These are phyloP conservation scores for Uloborus diversus DNA, from an alignment of 1,140 invertebrate species.

Conservation along the genomic window DNA sequence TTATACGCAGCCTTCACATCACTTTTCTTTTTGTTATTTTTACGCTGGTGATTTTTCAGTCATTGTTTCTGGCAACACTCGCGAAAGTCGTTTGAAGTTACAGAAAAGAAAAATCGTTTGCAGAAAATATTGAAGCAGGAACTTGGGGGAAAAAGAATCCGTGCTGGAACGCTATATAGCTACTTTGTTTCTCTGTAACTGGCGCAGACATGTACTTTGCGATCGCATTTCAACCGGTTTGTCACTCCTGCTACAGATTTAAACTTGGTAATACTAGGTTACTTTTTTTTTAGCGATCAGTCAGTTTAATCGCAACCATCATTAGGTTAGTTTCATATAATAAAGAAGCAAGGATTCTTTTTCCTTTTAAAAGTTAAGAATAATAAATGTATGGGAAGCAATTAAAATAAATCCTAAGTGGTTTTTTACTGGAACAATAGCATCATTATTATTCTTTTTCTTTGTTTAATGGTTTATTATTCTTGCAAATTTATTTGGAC, in stretches of 20 bases:
- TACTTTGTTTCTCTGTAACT: background rate
- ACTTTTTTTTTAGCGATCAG: too few relatives aligned
- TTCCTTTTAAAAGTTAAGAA: too few relatives aligned
- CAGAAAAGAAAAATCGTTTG: constrained; percentile 27
- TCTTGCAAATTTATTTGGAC: too few relatives aligned
- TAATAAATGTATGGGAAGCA: too few relatives aligned
- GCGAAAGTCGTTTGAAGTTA: constrained; percentile 53
- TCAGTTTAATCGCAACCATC: too few relatives aligned
- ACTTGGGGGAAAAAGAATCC: background rate
- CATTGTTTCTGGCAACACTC: constrained; percentile 49
- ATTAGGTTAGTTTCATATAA: too few relatives aligned
- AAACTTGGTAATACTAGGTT: background rate
- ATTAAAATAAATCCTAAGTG: too few relatives aligned
- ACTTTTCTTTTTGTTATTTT: background rate
- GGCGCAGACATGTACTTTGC: background rate
- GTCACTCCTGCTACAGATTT: background rate
- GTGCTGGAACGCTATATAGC: background rate
- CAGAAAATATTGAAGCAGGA: background rate
- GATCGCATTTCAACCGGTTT: background rate
- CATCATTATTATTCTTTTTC: too few relatives aligned
- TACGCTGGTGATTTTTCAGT: constrained; percentile 51
- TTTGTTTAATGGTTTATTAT: too few relatives aligned
- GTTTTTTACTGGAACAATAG: too few relatives aligned
- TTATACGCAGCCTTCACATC: background rate
- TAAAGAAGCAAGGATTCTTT: too few relatives aligned